Base-by-base conservation (phyloP, 2,113 vertebrate genomes). In the Crypturellus undulatus region DNA sequence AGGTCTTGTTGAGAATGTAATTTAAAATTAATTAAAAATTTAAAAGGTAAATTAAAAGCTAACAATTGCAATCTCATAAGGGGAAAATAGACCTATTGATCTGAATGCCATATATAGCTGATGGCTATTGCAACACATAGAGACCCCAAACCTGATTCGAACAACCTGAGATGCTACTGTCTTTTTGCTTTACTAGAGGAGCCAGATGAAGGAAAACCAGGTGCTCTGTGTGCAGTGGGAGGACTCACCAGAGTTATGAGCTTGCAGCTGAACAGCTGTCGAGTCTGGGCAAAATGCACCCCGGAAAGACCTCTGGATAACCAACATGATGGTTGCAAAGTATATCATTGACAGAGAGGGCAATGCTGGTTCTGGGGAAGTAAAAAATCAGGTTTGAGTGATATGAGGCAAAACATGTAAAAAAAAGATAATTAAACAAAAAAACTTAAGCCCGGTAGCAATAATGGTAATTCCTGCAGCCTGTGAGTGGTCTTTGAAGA, bases 1-100 rank as follows among this genome's bases (percentile, higher is more conserved):
- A 20, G 17, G 72, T 81, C 80, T 95, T 89, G 71, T 93, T 96
- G 95, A 97, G 95, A 95, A 95, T 88, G 90, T 78, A 97, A 97
- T 94, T 97, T 97, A 94, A 96, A 97, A 97, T 97, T 96, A 97
- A 97, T 96, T 95, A 95, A 96, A 96, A 97, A 96, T 96, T 90
- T 32, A 96, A 96, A 96, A 96, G 88, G 94, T 97, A 96, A 95
- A 96, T 96, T 93, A 95, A 91, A 89, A 91, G 84, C 69, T 92
- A 95, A 92, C 84, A 95, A 32, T 38, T 95, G 94, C 85, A 93
- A 86, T 79, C 89, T 94, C 94, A 91, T 93, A 81, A 84, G 90
- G 95, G 67, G 51, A 91, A 95, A 93, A 92, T 73, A 92, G 90
- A 95, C 76, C 40, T 95, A 94, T 93, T 93, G 93, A 83, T 95